phyloP scores from a whole-genome alignment of 2,113 vertebrate genomes.

The cattle (Bos taurus) region ARS-UCD2.0 NC_037344.1:40685501-40686000 shows the following conservation, averaged over 20 bases:
- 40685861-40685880: neutral
- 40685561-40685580: no score
- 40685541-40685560: no score
- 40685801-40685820: neutral
- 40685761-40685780: neutral
- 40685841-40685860: neutral
- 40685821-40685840: neutral
- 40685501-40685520: no score
- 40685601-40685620: no score
- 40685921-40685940: neutral
- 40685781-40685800: neutral
- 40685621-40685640: no score
- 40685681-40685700: neutral
- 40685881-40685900: accelerated
- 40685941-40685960: neutral
- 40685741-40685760: neutral
- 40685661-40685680: neutral
- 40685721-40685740: neutral
- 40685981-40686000: neutral
- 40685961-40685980: neutral
- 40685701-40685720: neutral
- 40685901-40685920: neutral
- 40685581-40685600: no score
- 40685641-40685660: no score
- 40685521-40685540: no score